A percentile compares a stretch with the other conserved stretches of the same genome.
These are phyloP conservation scores for Rhingia campestris DNA, from an alignment of 2,888 invertebrate species.

Conservation along the genomic window DNA sequence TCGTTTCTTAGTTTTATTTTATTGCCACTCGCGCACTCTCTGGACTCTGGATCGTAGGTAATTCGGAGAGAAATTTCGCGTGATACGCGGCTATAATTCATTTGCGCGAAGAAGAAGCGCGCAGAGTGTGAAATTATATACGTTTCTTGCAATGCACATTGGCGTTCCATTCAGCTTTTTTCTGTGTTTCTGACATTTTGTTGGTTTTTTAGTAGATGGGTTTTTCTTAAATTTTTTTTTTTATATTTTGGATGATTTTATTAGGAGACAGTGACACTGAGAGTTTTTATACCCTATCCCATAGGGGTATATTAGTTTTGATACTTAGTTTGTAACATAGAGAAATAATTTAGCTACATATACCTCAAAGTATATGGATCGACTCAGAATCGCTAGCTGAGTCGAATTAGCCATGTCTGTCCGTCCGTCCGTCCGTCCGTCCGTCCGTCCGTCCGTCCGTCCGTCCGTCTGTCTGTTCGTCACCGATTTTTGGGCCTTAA, in stretches of 20 bases:
- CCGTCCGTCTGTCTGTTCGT: too few relatives aligned
- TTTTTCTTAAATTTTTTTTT: too few relatives aligned
- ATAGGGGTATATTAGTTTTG: too few relatives aligned
- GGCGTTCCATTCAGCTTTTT: constrained; percentile 60
- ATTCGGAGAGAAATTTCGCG: constrained; percentile 68
- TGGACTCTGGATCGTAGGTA: neutral
- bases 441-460: too few relatives aligned
- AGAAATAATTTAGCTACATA: too few relatives aligned
- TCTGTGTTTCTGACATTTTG: constrained; percentile 8
- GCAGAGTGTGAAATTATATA: constrained; percentile 77
- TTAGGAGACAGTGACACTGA: constrained; percentile 47
- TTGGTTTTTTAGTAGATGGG: neutral
- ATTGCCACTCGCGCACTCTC: constrained; percentile 22
- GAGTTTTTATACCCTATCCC: too few relatives aligned
- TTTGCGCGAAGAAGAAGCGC: constrained; percentile 57
- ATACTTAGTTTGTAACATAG: too few relatives aligned
- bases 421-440: too few relatives aligned
- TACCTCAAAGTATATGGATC: too few relatives aligned
- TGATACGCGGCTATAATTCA: constrained; percentile 69
- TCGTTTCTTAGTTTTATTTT: constrained; percentile 68
- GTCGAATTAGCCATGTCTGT: too few relatives aligned
- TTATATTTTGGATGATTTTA: constrained; percentile 25
- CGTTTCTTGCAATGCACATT: constrained; percentile 73
- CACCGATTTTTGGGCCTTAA: too few relatives aligned
- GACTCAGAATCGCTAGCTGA: too few relatives aligned